These are phyloP conservation scores for Thumatha senex DNA, from an alignment of 2,888 invertebrate species.

Conservation along the genomic window DNA sequence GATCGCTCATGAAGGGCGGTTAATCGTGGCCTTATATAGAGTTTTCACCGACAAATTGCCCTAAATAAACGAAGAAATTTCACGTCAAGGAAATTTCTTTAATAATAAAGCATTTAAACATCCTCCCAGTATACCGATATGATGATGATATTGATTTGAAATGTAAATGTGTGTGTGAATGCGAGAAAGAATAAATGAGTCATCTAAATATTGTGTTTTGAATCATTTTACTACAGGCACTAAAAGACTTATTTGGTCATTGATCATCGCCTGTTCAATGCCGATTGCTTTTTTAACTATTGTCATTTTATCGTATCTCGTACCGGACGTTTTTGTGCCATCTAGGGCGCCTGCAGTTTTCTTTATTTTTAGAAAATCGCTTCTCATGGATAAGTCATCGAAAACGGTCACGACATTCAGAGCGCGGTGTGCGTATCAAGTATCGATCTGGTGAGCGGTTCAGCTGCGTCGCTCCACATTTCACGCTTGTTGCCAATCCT, in stretches of 20 bases:
- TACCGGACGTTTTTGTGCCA: slow-evolving; percentile 31
- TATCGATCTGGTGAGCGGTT: slow-evolving; percentile 75
- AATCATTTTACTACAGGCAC: slow-evolving; percentile 19
- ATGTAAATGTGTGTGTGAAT: not conserved
- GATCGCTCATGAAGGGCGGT: too few relatives aligned
- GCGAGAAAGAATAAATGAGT: slow-evolving; percentile 9
- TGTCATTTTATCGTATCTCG: slow-evolving; percentile 2
- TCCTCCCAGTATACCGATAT: too few relatives aligned
- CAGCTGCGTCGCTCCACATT: slow-evolving; percentile 74
- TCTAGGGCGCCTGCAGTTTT: slow-evolving; percentile 26
- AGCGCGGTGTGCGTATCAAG: slow-evolving; percentile 74
- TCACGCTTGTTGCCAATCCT: slow-evolving; percentile 66
- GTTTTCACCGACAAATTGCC: too few relatives aligned
- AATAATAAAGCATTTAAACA: not conserved
- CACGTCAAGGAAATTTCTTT: too few relatives aligned
- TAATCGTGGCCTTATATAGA: too few relatives aligned
- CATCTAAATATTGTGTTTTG: slow-evolving; percentile 15
- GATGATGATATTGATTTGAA: too few relatives aligned
- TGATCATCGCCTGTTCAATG: slow-evolving; percentile 33
- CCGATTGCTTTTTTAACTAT: slow-evolving; percentile 21
- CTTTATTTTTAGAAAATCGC: slow-evolving; percentile 46
- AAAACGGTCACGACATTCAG: slow-evolving; percentile 69
- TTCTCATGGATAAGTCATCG: slow-evolving; percentile 52
- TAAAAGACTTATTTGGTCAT: slow-evolving; percentile 15
- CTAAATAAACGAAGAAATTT: too few relatives aligned